Evolutionary conservation across 2,113 vertebrate genomes (phyloP), one percentile per base, ranked within the genome.

Genomic region (Notechis scutatus): DNA sequence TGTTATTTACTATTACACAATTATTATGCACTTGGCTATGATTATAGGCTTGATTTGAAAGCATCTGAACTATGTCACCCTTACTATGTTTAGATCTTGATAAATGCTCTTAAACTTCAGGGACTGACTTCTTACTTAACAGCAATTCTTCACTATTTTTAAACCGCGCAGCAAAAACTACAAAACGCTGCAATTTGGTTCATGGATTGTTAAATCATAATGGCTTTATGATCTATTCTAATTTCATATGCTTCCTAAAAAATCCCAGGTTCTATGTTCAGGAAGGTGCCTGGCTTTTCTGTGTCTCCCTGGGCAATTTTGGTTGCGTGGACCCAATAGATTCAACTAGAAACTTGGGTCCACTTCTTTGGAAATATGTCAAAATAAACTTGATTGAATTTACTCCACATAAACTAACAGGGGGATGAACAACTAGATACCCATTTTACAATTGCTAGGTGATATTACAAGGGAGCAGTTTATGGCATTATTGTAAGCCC

Each of bases 51-150:
- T 90, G 91, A 90, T 92, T 90, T 61, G 89, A 42, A 90, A 61
- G 59, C 90, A 57, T 91, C 52, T 81, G 90, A 91, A 88, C 86
- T 88, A 50, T 91, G 90, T 81, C 85, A 57, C 61, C 87, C 91
- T 93, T 87, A 54, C 45, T 86, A 89, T 85, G 74, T 86, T 92
- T 93, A 89, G 91, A 90, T 86, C 86, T 93, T 90, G 81, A 89
- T 86, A 93, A 92, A 64, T 64, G 45, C 64, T n/a, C 50, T 89
- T 85, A 88, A 81, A 42, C 50, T 54, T 50, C 52, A 86, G 69
- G 47, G 34, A 55, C 56, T 7, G 2, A 61, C 24, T 21, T 86
- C 11, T 86, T 81, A 54, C 87, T 86, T 87, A 92, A 12, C 45
- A 59, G 87, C 21, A 45, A 39, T 45, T 26, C 45, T 54, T 87